These are phyloP conservation scores for Diogma glabrata DNA, from an alignment of 2,888 invertebrate species.

Conservation along the genomic window DNA sequence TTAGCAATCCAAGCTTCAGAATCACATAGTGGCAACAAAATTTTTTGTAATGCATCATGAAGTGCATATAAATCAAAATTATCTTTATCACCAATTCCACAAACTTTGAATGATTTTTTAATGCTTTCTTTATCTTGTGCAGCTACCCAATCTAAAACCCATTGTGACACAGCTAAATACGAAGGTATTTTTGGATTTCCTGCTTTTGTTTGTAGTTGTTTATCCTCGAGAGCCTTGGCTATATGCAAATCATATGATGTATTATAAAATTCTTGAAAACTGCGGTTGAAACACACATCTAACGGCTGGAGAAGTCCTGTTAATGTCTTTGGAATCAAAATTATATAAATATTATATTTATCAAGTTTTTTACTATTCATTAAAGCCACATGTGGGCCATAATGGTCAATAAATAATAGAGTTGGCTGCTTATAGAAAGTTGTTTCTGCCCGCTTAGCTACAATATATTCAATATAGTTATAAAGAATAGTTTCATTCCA, in stretches of 20 bases:
- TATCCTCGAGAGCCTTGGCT: constrained; percentile 1
- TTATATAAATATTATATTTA: constrained; percentile 8
- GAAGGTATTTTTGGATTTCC: constrained; percentile 1
- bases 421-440: not conserved
- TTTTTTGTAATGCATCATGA: no score
- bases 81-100: constrained; percentile 4
- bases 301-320: constrained; percentile 8
- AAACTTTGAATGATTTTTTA: constrained; percentile 1
- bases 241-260: constrained; percentile 1
- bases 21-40: no score
- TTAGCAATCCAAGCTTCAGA: no score
- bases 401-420: not conserved
- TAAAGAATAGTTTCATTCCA: not conserved
- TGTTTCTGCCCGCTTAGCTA: not conserved
- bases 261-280: constrained; percentile 8
- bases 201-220: constrained; percentile 7
- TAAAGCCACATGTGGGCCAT: not conserved
- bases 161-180: not conserved
- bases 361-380: constrained; percentile 9
- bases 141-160: constrained; percentile 5
- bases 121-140: constrained; percentile 6
- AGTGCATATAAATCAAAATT: no score
- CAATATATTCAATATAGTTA: not conserved
- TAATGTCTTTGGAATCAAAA: constrained; percentile 4
- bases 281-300: constrained; percentile 5